These are phyloP conservation scores for Lasiurus cinereus DNA, from an alignment of 2,113 vertebrate genomes.

Conservation along the genomic window DNA sequence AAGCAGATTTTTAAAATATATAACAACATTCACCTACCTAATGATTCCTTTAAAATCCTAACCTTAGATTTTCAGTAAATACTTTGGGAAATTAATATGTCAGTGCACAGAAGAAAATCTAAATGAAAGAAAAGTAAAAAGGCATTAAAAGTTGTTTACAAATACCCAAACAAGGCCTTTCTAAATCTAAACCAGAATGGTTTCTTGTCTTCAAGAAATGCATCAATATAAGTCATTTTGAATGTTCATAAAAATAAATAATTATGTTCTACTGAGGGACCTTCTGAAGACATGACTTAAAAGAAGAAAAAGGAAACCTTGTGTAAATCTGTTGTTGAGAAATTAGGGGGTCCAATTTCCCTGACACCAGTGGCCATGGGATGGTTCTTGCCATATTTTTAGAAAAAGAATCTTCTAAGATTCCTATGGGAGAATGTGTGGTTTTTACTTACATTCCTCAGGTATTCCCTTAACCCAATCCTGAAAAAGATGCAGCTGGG, in stretches of 20 bases:
- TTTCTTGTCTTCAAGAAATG: slow-evolving; percentile 62
- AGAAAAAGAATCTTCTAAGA: no score
- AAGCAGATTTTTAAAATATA: slow-evolving; percentile 49
- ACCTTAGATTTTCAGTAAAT: slow-evolving; percentile 41
- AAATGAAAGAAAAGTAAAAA: background rate
- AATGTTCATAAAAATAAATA: slow-evolving; percentile 65
- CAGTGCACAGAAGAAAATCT: slow-evolving; percentile 13
- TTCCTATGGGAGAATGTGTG: no score
- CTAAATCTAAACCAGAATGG: slow-evolving; percentile 23
- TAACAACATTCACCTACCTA: slow-evolving; percentile 47
- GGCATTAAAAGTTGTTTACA: slow-evolving; percentile 11
- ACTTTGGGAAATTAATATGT: slow-evolving; percentile 43
- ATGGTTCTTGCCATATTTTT: no score
- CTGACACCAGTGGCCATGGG: no score
- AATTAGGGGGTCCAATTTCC: no score
- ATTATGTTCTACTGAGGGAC: slow-evolving; percentile 20
- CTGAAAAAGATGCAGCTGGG: no score
- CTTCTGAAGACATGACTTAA: slow-evolving; percentile 57
- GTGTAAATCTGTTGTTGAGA: background rate
- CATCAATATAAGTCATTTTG: slow-evolving; percentile 62
- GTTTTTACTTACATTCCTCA: no score
- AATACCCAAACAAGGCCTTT: slow-evolving; percentile 34
- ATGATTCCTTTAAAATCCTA: slow-evolving; percentile 55
- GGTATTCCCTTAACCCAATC: no score
- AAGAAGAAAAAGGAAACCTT: slow-evolving; percentile 34